Conservation (phyloP, 2,797 vertebrate genomes). For the Molossus alvarezi region DNA sequence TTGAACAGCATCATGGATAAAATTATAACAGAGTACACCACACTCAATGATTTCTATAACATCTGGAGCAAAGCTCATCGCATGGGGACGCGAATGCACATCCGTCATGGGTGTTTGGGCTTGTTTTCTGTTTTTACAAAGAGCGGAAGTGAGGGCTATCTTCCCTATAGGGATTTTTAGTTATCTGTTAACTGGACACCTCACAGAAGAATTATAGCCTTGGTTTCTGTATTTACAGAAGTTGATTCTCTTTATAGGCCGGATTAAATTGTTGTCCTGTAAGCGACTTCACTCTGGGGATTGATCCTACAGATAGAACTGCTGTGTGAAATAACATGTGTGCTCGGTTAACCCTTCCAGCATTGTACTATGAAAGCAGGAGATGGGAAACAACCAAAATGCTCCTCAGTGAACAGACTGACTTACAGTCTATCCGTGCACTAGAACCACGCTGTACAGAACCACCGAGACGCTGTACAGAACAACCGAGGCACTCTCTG, state of each 20-base stretch:
- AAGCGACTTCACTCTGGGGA: constrained; percentile 62
- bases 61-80: constrained; percentile 76
- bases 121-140: constrained; percentile 77
- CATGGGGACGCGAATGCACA: constrained; percentile 53
- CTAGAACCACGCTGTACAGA: neutral
- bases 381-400: constrained; percentile 57
- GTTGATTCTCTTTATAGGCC: constrained; percentile 46
- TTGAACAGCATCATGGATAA: constrained; percentile 58
- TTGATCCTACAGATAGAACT: constrained; percentile 42
- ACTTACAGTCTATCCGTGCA: neutral
- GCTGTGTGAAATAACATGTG: constrained; percentile 46
- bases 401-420: constrained; percentile 16
- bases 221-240: constrained; percentile 9
- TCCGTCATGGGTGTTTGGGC: constrained; percentile 65
- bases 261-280: constrained; percentile 57
- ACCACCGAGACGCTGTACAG: neutral
- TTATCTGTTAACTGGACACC: constrained; percentile 70
- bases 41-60: constrained; percentile 74
- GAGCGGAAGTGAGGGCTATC: constrained; percentile 67
- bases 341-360: neutral
- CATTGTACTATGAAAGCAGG: constrained; percentile 53
- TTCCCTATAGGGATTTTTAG: constrained; percentile 66
- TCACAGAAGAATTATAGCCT: constrained; percentile 45
- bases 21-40: constrained; percentile 44
- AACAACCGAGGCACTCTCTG: neutral